These are phyloP conservation scores for Caenorhabditis sp. DNA, from an alignment of 2,888 invertebrate genomes.

Conservation along the genomic window DNA sequence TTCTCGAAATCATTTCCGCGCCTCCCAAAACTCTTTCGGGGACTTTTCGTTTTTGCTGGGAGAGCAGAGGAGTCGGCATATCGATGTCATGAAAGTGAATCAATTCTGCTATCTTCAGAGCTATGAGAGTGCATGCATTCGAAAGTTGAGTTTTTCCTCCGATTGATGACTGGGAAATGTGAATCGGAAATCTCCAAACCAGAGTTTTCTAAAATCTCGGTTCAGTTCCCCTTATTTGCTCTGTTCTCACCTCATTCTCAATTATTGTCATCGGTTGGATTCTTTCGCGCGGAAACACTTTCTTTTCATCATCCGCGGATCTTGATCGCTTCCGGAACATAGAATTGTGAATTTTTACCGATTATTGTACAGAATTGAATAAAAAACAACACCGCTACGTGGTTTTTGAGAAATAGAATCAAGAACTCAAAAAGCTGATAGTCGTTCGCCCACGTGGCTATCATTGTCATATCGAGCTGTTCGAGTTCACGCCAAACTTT, in stretches of 20 bases:
- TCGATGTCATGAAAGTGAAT: slow-evolving; percentile 53
- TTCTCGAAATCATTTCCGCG: slow-evolving; percentile 9
- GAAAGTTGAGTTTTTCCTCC: slow-evolving; percentile 65
- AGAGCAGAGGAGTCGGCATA: slow-evolving; percentile 30
- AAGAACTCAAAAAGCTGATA: background rate
- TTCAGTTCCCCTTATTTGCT: background rate
- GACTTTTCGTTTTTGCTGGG: background rate
- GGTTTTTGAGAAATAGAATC: background rate
- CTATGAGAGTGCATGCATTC: slow-evolving; percentile 71
- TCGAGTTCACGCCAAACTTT: slow-evolving; percentile 8
- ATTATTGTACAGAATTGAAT: slow-evolving; percentile 32
- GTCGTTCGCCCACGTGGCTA: background rate
- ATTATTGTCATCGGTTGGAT: slow-evolving; percentile 32
- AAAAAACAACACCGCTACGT: background rate
- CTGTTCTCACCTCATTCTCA: slow-evolving; percentile 37
- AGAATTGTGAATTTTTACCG: background rate
- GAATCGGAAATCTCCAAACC: slow-evolving; percentile 67
- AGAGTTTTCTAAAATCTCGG: slow-evolving; percentile 35
- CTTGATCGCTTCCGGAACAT: slow-evolving; percentile 20
- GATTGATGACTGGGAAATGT: slow-evolving; percentile 71
- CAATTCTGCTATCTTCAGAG: slow-evolving; percentile 67
- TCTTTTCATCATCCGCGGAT: slow-evolving; percentile 4
- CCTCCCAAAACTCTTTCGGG: slow-evolving; percentile 18
- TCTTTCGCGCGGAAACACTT: background rate
- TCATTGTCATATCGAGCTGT: background rate